These are phyloP conservation scores for Ctenosaura bakeri DNA, from an alignment of 2,797 vertebrate species.

Conservation along the genomic window DNA sequence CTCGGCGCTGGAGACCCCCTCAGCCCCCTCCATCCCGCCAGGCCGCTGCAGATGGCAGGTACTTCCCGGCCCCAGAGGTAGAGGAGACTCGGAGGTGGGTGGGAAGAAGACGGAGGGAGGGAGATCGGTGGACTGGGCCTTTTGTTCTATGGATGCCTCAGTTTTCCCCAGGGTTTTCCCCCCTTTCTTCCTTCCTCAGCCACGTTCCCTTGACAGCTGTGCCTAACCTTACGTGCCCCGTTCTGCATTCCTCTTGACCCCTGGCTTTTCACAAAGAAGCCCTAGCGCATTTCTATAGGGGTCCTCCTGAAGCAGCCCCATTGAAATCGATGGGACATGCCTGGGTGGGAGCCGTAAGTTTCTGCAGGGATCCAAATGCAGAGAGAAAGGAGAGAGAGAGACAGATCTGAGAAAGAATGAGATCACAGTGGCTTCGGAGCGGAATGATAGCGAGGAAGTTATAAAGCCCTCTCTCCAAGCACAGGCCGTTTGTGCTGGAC, in stretches of 20 bases:
- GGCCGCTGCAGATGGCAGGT: slow-evolving; percentile 98
- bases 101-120: too few species aligned
- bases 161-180: too few species aligned
- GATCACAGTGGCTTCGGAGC: too few species aligned
- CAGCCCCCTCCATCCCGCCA: slow-evolving; percentile 92
- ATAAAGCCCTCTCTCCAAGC: background rate
- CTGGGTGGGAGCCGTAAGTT: background rate
- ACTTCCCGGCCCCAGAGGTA: slow-evolving; percentile 66
- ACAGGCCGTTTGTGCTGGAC: background rate
- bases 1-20: slow-evolving; percentile 90
- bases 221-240: background rate
- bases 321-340: background rate
- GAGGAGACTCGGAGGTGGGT: background rate
- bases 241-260: too few species aligned
- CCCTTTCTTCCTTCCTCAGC: background rate
- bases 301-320: background rate
- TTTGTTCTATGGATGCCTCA: background rate
- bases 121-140: background rate
- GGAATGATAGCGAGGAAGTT: background rate
- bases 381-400: too few species aligned
- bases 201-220: background rate
- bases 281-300: background rate
- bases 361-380: background rate
- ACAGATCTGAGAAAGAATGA: background rate
- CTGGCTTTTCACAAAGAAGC: background rate